These are phyloP conservation scores for Caradrina kadenii DNA, from an alignment of 2,888 invertebrate genomes.

Conservation along the genomic window DNA sequence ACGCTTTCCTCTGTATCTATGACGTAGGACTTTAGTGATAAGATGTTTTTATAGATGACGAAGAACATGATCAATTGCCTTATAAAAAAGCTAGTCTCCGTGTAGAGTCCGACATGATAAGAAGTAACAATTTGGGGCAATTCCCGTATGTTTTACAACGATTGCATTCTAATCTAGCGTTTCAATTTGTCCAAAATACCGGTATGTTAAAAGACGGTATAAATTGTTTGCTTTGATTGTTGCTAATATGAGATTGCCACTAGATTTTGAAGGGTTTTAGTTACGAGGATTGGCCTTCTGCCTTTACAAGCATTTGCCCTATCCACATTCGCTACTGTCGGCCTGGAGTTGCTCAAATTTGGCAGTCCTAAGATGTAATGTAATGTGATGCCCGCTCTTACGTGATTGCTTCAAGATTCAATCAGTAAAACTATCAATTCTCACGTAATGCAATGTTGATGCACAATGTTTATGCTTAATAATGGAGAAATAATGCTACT, in stretches of 20 bases:
- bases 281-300: too few relatives aligned
- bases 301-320: neutral
- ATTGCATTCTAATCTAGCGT: too few relatives aligned
- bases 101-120: too few relatives aligned
- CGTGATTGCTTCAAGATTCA: neutral
- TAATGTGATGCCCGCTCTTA: neutral
- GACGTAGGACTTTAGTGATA: neutral
- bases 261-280: too few relatives aligned
- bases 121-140: too few relatives aligned
- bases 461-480: neutral
- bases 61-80: neutral
- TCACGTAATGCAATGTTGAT: neutral
- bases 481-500: neutral
- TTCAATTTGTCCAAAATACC: too few relatives aligned
- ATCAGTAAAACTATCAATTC: neutral
- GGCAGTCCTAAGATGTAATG: neutral
- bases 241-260: too few relatives aligned
- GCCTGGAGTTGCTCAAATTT: neutral
- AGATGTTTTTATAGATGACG: neutral
- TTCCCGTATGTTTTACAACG: too few relatives aligned
- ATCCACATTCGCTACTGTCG: neutral
- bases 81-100: neutral
- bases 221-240: too few relatives aligned
- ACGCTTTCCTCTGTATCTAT: conserved; percentile 13
- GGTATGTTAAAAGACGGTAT: too few relatives aligned